These are phyloP conservation scores for Fistularia commersonii DNA, from an alignment of 2,797 vertebrate genomes.

Conservation along the genomic window DNA sequence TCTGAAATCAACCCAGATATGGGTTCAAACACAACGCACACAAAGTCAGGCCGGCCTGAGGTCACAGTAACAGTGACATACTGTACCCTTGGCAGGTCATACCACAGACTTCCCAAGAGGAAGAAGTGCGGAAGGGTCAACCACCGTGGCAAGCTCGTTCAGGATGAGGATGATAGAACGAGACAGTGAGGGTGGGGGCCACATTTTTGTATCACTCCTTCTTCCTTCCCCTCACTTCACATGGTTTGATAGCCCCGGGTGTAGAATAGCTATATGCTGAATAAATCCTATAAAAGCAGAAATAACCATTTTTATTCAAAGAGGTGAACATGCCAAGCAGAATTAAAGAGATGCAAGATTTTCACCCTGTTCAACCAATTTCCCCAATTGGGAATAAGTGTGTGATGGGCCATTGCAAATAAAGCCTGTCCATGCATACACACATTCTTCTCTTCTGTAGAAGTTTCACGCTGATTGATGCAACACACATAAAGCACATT, in stretches of 20 bases:
- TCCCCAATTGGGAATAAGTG: constrained; percentile 48
- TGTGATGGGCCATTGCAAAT: constrained; percentile 53
- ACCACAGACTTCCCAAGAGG: constrained; percentile 3
- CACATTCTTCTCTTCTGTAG: not conserved
- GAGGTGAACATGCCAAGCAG: constrained; percentile 41
- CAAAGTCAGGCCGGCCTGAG: not conserved
- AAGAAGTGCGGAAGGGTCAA: constrained; percentile 20
- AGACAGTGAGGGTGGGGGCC: constrained; percentile 33
- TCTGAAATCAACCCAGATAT: no score
- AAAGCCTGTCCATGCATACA: constrained; percentile 54
- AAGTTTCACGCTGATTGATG: constrained; percentile 24
- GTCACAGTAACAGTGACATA: not conserved
- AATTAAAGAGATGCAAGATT: constrained; percentile 54
- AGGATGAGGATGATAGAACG: constrained; percentile 30
- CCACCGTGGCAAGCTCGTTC: constrained; percentile 13
- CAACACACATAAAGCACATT: constrained; percentile 26
- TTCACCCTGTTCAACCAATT: constrained; percentile 58
- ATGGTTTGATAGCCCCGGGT: constrained; percentile 31
- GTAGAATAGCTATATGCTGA: constrained; percentile 24
- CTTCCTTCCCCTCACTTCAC: constrained; percentile 40
- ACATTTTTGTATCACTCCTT: constrained; percentile 41
- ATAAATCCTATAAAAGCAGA: constrained; percentile 54
- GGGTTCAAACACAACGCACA: no score
- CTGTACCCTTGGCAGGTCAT: constrained; percentile 24
- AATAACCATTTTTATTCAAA: constrained; percentile 49